phyloP scores from a whole-genome alignment of 2,113 vertebrate species.

The Cochlearius cochlearius region DNA sequence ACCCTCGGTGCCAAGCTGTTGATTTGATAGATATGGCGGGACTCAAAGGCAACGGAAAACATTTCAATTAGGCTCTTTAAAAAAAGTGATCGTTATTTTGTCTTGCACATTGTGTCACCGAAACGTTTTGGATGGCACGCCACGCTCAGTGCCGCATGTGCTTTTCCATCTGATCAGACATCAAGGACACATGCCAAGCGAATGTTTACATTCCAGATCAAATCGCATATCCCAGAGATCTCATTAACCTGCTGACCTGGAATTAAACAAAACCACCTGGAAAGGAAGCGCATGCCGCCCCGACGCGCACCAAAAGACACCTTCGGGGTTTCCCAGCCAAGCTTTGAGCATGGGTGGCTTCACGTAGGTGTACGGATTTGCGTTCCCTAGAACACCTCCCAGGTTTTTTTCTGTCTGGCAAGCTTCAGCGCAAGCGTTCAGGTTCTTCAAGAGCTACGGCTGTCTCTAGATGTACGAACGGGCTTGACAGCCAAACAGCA shows the following conservation, averaged over 20 bases:
- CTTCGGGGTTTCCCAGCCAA: neutral
- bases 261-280: conserved; percentile 51
- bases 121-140: conserved; percentile 45
- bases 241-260: conserved; percentile 57
- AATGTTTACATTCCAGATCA: conserved; percentile 52
- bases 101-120: conserved; percentile 31
- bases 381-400: neutral
- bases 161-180: conserved; percentile 59
- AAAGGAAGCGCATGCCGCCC: neutral
- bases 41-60: neutral
- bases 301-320: rapidly evolving
- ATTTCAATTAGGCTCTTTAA: neutral
- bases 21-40: neutral
- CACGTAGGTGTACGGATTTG: neutral
- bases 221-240: conserved; percentile 30
- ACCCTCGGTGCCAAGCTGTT: neutral
- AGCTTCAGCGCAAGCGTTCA: neutral
- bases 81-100: neutral
- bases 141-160: neutral
- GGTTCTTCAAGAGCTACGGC: neutral
- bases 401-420: neutral
- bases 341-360: neutral
- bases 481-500: neutral
- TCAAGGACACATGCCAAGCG: conserved; percentile 20
- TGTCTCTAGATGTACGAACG: rapidly evolving